These are phyloP conservation scores for Pristionchus entomophagus DNA, from an alignment of 2,888 invertebrate species.

Conservation along the genomic window DNA sequence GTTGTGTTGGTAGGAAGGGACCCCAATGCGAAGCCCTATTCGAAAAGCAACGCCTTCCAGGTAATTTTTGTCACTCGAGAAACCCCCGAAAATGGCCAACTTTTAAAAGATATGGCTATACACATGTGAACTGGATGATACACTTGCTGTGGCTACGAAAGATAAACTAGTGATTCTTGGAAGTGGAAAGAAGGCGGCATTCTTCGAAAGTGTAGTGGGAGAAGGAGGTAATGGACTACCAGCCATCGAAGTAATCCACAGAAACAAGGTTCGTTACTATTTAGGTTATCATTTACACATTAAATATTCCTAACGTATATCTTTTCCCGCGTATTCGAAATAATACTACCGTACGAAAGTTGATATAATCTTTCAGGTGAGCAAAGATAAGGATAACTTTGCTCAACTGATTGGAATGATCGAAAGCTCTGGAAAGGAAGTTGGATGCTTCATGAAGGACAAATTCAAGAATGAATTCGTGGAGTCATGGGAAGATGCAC, in stretches of 20 bases:
- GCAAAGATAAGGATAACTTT: constrained; percentile 90
- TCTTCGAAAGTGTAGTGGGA: constrained; percentile 90
- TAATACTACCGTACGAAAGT: no score
- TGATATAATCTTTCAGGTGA: constrained; percentile 81
- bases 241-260: constrained; percentile 87
- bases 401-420: constrained; percentile 85
- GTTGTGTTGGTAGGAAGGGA: constrained; percentile 93
- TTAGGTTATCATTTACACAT: no score
- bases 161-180: constrained; percentile 83
- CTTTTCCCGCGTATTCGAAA: no score
- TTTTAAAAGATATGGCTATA: constrained; percentile 89
- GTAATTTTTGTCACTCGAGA: constrained; percentile 78
- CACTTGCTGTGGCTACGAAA: constrained; percentile 91
- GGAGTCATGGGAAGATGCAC: constrained; percentile 88
- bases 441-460: constrained; percentile 94
- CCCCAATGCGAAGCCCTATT: constrained; percentile 94
- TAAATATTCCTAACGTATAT: no score
- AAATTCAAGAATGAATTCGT: constrained; percentile 93
- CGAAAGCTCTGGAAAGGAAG: constrained; percentile 87
- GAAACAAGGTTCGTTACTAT: constrained; percentile 87
- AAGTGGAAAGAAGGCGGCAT: constrained; percentile 98
- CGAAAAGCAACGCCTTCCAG: constrained; percentile 95
- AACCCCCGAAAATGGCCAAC: no score
- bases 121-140: constrained; percentile 96
- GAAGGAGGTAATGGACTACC: constrained; percentile 83